Percentiles rank a stretch among this genome's conserved stretches.
phyloP scores from a whole-genome alignment of 37 sponge, comb jelly and placozoan genomes.

The Oopsacas minuta region DNA sequence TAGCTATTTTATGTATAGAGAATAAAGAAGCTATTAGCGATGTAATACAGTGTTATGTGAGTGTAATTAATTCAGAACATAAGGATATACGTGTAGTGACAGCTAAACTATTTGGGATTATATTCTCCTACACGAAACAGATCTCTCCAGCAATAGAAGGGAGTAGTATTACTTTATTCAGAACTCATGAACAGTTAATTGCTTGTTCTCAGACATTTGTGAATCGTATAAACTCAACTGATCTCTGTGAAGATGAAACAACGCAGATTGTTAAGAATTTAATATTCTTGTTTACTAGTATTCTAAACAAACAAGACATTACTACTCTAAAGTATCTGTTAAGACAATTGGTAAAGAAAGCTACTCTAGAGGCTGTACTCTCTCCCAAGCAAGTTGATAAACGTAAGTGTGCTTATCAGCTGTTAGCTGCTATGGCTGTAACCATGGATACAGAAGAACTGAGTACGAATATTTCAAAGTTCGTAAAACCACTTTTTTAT shows the following conservation, averaged over 20 bases:
- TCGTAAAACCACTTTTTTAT: background rate
- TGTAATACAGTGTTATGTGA: background rate
- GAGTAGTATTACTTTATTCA: background rate
- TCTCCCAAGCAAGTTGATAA: background rate
- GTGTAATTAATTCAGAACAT: background rate
- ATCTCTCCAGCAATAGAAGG: background rate
- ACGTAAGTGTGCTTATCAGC: background rate
- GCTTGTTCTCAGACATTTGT: background rate
- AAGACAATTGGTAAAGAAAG: background rate
- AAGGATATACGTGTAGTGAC: background rate
- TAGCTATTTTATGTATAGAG: background rate
- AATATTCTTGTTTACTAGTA: background rate
- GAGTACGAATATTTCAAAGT: background rate
- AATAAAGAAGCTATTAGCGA: background rate
- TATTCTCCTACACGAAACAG: background rate
- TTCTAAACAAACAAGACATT: background rate
- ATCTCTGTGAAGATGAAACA: background rate
- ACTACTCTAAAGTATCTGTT: background rate
- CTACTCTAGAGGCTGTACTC: background rate
- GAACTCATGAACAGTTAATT: background rate
- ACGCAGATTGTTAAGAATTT: background rate
- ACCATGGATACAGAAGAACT: background rate
- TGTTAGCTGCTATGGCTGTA: background rate
- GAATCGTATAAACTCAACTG: background rate
- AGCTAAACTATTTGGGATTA: background rate